These are phyloP conservation scores for Ophion ventricosus DNA, from an alignment of 2,888 invertebrate genomes.

Conservation along the genomic window DNA sequence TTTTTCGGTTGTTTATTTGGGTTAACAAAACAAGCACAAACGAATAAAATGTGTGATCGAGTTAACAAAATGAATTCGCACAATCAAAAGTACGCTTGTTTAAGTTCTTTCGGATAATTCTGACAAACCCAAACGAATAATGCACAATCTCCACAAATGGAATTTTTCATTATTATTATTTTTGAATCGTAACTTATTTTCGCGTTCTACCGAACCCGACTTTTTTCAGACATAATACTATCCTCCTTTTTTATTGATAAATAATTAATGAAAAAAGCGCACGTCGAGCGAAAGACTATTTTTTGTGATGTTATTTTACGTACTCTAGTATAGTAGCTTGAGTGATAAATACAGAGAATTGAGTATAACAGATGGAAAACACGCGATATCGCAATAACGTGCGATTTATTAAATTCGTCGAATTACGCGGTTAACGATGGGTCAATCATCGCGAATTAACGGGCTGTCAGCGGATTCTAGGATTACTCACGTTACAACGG, in stretches of 20 bases:
- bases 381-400: not conserved
- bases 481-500: slow-evolving; percentile 79
- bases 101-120: not conserved
- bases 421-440: slow-evolving; percentile 27
- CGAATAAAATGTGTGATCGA: no score
- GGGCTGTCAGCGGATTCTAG: not conserved
- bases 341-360: not conserved
- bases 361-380: not conserved
- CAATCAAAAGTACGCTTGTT: not conserved
- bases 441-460: slow-evolving; percentile 2
- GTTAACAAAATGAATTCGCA: no score
- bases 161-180: not conserved
- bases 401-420: not conserved
- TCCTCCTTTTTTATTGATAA: not conserved
- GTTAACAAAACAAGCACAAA: not conserved
- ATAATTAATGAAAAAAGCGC: not conserved
- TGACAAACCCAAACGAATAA: not conserved
- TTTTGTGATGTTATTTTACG: not conserved
- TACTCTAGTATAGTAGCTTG: not conserved
- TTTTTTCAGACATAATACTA: not conserved
- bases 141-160: not conserved
- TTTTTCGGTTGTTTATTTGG: slow-evolving; percentile 1
- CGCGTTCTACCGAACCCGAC: not conserved
- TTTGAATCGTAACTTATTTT: not conserved
- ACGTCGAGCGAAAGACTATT: not conserved